Evolutionary conservation across 2,113 vertebrate species (phyloP).

Genomic region (Phalacrocorax brasilianus): DNA sequence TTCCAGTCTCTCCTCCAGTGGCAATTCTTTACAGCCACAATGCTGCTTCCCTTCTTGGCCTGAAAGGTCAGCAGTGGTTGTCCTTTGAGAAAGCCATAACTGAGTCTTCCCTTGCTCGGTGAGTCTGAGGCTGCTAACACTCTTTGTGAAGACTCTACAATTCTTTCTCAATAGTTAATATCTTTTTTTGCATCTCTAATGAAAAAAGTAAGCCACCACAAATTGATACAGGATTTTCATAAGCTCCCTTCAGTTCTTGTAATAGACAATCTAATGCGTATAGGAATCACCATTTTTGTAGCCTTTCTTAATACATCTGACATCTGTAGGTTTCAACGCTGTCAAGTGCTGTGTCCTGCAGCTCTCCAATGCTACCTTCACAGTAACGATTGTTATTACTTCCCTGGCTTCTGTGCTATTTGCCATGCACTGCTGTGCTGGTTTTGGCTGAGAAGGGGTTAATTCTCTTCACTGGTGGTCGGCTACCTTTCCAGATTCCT

Average conservation of each 20-base stretch:
- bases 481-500: too few relatives aligned
- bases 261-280: fast-evolving
- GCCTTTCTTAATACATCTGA: neutral
- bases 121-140: neutral
- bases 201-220: neutral
- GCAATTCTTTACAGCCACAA: neutral
- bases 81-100: neutral
- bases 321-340: neutral
- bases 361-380: neutral
- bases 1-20: neutral
- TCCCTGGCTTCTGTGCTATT: neutral
- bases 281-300: neutral
- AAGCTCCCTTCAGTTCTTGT: neutral
- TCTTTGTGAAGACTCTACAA: neutral
- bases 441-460: too few relatives aligned
- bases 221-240: neutral
- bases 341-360: neutral
- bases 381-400: neutral
- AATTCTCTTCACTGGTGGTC: too few relatives aligned
- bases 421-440: neutral
- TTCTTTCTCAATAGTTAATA: neutral
- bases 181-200: neutral
- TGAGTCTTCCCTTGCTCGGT: neutral
- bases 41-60: neutral
- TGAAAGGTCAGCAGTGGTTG: neutral